Evolutionary conservation across 2,797 vertebrate species (phyloP).

Genomic region (Chanos chanos): DNA sequence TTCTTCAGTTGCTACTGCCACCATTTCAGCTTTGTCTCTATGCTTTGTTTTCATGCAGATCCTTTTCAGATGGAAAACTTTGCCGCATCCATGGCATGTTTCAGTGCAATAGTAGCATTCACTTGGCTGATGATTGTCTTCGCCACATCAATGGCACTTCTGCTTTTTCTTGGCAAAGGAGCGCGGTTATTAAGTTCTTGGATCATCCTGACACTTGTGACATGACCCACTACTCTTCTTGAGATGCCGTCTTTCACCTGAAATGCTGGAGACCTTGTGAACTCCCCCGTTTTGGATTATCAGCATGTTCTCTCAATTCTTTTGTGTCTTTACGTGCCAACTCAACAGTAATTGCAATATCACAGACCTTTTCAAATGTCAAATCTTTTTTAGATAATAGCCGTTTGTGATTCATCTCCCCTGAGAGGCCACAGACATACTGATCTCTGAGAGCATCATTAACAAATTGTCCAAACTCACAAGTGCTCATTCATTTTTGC

Average conservation of each 20-base stretch:
- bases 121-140: not conserved
- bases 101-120: not conserved
- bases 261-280: not conserved
- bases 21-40: not conserved
- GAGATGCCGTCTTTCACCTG: not conserved
- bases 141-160: not conserved
- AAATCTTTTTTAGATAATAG: constrained; percentile 1
- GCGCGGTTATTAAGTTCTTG: not conserved
- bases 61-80: not conserved
- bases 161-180: not conserved
- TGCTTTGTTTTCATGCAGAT: not conserved
- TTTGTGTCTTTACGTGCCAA: constrained; percentile 2
- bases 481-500: not conserved
- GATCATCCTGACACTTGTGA: too few relatives aligned
- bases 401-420: not conserved
- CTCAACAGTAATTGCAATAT: constrained; percentile 10
- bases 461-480: constrained; percentile 5
- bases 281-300: not conserved
- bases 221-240: not conserved
- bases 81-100: constrained; percentile 1
- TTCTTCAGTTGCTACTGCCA: not conserved
- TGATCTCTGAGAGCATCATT: constrained; percentile 3
- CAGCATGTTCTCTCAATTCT: too few relatives aligned
- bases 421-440: constrained; percentile 2
- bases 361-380: constrained; percentile 10